Percentiles rank a stretch among this genome's conserved stretches.
These are phyloP conservation scores for Petrocephalus sullivani DNA, from an alignment of 2,797 vertebrate species.

Conservation along the genomic window DNA sequence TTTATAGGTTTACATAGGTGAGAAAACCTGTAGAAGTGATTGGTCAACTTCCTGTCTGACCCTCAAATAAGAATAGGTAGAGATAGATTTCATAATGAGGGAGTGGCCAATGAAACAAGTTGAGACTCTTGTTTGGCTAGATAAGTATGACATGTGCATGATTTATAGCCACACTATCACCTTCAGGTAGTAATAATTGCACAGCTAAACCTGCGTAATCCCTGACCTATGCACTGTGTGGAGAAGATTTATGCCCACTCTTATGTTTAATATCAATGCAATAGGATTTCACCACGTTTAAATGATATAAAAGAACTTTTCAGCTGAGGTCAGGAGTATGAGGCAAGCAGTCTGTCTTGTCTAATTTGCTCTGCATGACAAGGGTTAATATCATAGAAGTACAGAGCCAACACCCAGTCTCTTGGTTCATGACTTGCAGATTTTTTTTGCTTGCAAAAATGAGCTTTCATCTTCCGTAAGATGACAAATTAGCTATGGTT, in stretches of 20 bases:
- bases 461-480: slow-evolving; percentile 3
- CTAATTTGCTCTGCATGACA: background rate
- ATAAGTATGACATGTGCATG: background rate
- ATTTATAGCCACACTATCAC: background rate
- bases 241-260: background rate
- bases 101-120: background rate
- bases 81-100: background rate
- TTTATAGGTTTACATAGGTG: background rate
- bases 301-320: background rate
- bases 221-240: background rate
- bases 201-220: background rate
- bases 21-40: background rate
- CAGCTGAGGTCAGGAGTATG: background rate
- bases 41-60: background rate
- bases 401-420: background rate
- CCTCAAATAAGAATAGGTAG: background rate
- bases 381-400: background rate
- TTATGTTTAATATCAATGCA: background rate
- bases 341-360: background rate
- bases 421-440: background rate
- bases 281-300: background rate
- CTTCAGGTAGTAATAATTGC: background rate
- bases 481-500: background rate
- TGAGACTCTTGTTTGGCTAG: background rate
- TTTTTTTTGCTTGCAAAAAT: background rate